phyloP scores from a whole-genome alignment of 2,113 vertebrate species.

The Lasiurus borealis region DNA sequence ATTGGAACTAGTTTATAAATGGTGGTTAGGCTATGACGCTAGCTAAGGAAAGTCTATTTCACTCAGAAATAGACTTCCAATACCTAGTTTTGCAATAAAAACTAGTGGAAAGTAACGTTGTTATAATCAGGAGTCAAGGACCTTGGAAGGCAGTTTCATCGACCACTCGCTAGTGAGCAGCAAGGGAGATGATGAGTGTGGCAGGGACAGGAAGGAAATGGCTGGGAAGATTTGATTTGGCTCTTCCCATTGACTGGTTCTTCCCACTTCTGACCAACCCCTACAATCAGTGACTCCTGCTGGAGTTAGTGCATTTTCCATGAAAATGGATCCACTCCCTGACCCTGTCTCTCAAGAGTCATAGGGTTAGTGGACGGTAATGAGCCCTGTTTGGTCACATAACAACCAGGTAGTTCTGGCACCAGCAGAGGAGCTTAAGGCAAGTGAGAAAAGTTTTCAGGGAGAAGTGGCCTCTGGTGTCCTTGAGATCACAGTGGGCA shows the following conservation, averaged over 20 bases:
- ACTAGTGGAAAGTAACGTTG: background rate
- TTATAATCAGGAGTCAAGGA: background rate
- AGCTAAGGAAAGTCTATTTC: background rate
- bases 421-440: background rate
- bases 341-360: background rate
- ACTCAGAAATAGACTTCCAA: background rate
- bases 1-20: background rate
- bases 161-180: too few relatives aligned
- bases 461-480: background rate
- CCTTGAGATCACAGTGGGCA: background rate
- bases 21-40: background rate
- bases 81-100: slow-evolving; percentile 32
- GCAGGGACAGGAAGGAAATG: background rate
- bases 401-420: background rate
- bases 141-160: background rate
- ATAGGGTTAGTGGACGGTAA: background rate
- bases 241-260: background rate
- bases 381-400: background rate
- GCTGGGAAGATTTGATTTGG: background rate
- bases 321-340: background rate
- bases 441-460: background rate
- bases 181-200: background rate
- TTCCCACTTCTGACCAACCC: background rate
- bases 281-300: too few relatives aligned
- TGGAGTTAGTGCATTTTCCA: background rate